These are phyloP conservation scores for Ophion ventricosus DNA, from an alignment of 2,888 invertebrate species.

Conservation along the genomic window DNA sequence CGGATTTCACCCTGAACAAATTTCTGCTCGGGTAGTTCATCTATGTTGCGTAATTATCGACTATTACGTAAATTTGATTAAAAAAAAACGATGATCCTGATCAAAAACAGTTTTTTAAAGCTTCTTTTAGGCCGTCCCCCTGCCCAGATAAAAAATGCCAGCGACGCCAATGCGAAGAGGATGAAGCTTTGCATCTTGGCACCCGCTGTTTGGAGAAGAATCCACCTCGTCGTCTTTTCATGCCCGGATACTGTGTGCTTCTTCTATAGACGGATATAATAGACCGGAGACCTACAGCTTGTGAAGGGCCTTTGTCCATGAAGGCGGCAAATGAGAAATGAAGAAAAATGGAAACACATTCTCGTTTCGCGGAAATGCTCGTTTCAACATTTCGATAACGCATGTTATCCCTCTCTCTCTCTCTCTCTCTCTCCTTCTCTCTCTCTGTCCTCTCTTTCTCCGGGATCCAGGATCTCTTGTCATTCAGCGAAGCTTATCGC, in stretches of 20 bases:
- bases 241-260: neutral
- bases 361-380: slow-evolving; percentile 13
- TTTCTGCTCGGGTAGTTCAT: too few species aligned
- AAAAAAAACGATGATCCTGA: too few species aligned
- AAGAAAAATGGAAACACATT: slow-evolving; percentile 26
- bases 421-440: neutral
- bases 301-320: slow-evolving; percentile 20
- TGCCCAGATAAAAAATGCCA: too few species aligned
- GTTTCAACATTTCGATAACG: slow-evolving; percentile 54
- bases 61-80: too few species aligned
- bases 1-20: too few species aligned
- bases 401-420: neutral
- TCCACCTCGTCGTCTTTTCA: slow-evolving; percentile 9
- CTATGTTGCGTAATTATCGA: too few species aligned
- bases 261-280: slow-evolving; percentile 19
- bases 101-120: too few species aligned
- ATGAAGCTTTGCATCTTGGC: neutral
- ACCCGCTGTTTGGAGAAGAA: slow-evolving; percentile 3
- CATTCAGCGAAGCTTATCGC: slow-evolving; percentile 59
- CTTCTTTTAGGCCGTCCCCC: too few species aligned
- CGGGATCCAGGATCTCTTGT: slow-evolving; percentile 31
- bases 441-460: neutral
- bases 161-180: too few species aligned
- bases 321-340: slow-evolving; percentile 36
- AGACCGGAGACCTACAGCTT: neutral